Base-by-base conservation (phyloP, 2,797 vertebrate genomes). In the Eidolon dupreanum region DNA sequence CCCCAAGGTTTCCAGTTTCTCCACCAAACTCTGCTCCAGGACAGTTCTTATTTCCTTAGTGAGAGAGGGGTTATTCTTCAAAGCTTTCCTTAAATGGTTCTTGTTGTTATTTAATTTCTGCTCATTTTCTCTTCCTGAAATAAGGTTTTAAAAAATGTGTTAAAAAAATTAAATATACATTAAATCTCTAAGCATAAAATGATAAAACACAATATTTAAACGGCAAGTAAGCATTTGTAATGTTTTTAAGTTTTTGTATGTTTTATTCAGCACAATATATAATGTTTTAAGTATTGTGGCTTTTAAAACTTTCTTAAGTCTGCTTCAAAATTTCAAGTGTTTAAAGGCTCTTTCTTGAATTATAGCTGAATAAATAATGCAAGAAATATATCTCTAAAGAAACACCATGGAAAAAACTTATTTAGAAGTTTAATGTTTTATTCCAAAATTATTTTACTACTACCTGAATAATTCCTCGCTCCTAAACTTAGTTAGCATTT, bases 81-180 rank as follows among this genome's bases (percentile, higher is more conserved):
- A 97, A 75, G 96, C 84, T 61, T 98, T 98, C 96, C 97, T 98
- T 88, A 98, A 86, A 93, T 96, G 94, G 20, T 93, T 93, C 71
- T 98, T 98, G 96, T 70, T 96, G 96, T 97, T 98, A 65, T 36
- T 84, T 95, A 83, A 53, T 95, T 98, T 98, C 93, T 95, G 74
- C 74, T 98, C 98, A 61, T 11, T 98, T 85, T 98, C 98, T 6
- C 13, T 93, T 95, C 98, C 99, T 99, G 97, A 98, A 99, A 98
- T 91, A 97, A 88, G 28, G 97, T 93, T 36, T 86, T 41, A 86
- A 88, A 87, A 96, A 75, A 31, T 36, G 33, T 36, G 16, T 71
- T 90, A 49, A 88, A 95, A 97, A 65, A 63, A 92, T 92, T 82
- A 93, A 86, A 79, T 31, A 66, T 57, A 49, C 4, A 82, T 79